Conservation (phyloP, 2,797 vertebrate genomes). For the Tokudaia tokunoshimensis region DNA sequence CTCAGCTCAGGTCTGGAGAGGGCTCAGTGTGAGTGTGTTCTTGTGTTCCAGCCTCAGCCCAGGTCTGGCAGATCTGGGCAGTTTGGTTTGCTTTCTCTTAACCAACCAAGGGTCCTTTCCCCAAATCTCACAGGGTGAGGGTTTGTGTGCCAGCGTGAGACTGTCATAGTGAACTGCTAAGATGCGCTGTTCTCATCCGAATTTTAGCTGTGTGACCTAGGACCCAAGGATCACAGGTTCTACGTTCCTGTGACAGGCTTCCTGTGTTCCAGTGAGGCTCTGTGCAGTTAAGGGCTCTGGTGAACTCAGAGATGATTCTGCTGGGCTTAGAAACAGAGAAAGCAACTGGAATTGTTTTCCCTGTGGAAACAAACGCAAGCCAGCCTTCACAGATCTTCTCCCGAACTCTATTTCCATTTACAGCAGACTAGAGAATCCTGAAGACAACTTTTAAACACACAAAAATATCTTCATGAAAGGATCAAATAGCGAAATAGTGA, state of each 20-base stretch:
- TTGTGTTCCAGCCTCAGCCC: background rate
- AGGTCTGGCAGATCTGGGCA: background rate
- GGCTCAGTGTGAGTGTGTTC: background rate
- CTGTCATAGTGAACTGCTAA: background rate
- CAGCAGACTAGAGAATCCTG: background rate
- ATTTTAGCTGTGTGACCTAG: background rate
- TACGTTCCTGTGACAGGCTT: background rate
- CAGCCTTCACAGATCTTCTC: background rate
- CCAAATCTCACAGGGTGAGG: background rate
- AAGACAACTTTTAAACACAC: background rate
- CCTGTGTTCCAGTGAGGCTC: background rate
- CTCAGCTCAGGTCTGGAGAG: background rate
- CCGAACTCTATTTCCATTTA: slow-evolving; percentile 7
- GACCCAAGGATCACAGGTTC: background rate
- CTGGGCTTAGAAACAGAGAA: background rate
- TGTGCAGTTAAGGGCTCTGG: background rate
- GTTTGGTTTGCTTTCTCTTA: background rate
- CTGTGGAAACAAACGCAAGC: background rate
- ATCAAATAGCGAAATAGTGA: background rate
- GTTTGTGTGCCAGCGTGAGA: background rate
- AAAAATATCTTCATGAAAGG: slow-evolving; percentile 24
- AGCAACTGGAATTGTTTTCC: background rate
- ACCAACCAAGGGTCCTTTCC: background rate
- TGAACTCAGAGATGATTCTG: background rate
- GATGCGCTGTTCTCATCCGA: background rate